Base-by-base conservation (phyloP, 2,797 vertebrate species). In the Dallia pectoralis region DNA sequence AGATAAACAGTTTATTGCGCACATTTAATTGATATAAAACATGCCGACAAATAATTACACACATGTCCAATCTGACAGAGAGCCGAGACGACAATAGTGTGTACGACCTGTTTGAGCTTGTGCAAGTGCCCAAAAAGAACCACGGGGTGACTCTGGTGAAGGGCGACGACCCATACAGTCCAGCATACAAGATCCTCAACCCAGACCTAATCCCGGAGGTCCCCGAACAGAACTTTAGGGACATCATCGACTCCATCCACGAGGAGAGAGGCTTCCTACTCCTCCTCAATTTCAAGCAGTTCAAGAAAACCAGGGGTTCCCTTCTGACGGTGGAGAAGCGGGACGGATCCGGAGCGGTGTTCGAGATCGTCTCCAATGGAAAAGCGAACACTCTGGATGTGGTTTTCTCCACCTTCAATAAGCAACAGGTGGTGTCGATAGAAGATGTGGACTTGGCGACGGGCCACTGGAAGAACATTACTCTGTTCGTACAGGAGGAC, bases 381-480 rank as follows among this genome's bases (percentile, higher is more conserved):
- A 95, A 95, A 22, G 94, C 95, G 2, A 97, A 99, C 93, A 97
- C 96, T 2, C 83, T 99, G 94, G 97, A 99, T 88, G 93, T 99
- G n/a, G 93, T 95, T 76, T 97, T 94, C 89, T 95, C 96, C 92
- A 89, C 94, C 4, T 96, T 95, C 74, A 95, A 95, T 81, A 89
- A 92, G 78, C 95, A 94, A 85, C 97, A 96, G 0, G 87, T 95
- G 76, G 92, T 96, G 77, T 97, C 95, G 81, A 93, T 99, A 71
- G 97, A 98, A 84, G 97, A 99, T 0, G 96, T 93, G 81, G 95
- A 96, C 32, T 92, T 99, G 69, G 95, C 96, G 0, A 97, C 97
- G 71, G 93, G 94, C 0, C 94, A 95, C 27, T 99, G 97, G 97
- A 97, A 97, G 93, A 98, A 98, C 12, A 87, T 99, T 88, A 98